phyloP scores from a whole-genome alignment of 2,888 invertebrate genomes.

The Lithophane ornitopus region DNA sequence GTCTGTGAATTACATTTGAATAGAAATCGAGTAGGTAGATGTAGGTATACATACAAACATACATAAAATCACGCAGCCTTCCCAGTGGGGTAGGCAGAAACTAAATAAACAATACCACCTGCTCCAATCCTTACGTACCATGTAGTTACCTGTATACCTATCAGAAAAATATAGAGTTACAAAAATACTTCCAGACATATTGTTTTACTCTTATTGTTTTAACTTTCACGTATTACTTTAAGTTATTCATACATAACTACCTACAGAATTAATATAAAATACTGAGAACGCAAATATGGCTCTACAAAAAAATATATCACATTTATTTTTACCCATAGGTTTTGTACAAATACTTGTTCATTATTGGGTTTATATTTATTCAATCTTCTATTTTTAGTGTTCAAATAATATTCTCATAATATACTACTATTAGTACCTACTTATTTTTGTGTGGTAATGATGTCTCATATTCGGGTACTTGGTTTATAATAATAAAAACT shows the following conservation, averaged over 20 bases:
- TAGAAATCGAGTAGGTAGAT: background rate
- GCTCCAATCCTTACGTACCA: background rate
- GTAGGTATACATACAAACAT: background rate
- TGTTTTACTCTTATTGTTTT: background rate
- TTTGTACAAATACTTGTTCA: background rate
- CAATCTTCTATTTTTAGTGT: background rate
- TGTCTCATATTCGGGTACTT: slow-evolving; percentile 19
- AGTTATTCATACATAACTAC: background rate
- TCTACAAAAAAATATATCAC: background rate
- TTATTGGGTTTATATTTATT: background rate
- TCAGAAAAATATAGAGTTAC: background rate
- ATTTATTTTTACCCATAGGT: background rate
- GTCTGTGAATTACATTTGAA: slow-evolving; percentile 20
- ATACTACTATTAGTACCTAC: background rate
- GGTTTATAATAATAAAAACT: slow-evolving; percentile 27
- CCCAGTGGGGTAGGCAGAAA: background rate
- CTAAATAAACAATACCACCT: background rate
- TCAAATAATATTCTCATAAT: background rate
- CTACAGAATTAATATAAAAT: too few species aligned
- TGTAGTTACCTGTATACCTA: background rate
- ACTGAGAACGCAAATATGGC: background rate
- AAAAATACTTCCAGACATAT: background rate
- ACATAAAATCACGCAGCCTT: background rate
- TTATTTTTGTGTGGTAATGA: slow-evolving; percentile 2
- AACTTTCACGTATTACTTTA: background rate